A percentile compares a stretch with the other conserved stretches of the same genome.
phyloP scores from a whole-genome alignment of 2,797 vertebrate species.

The Falco biarmicus region DNA sequence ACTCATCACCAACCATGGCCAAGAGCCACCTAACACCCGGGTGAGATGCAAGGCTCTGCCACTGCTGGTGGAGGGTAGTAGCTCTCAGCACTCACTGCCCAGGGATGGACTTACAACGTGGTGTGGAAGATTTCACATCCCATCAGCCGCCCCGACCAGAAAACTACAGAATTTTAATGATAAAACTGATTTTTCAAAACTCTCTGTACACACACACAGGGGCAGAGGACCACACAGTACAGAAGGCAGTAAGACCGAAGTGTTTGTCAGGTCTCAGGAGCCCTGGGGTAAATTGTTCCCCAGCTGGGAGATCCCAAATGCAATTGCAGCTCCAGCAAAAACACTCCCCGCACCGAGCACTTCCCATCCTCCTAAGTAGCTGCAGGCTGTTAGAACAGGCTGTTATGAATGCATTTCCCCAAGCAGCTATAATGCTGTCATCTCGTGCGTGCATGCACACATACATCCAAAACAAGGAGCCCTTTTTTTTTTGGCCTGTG shows the following conservation, averaged over 20 bases:
- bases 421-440: neutral
- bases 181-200: neutral
- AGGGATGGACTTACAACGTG: neutral
- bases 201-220: fast-evolving
- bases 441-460: neutral
- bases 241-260: fast-evolving
- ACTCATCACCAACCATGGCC: fast-evolving
- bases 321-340: fast-evolving
- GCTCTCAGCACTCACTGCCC: neutral
- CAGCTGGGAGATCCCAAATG: neutral
- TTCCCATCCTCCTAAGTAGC: neutral
- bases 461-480: fast-evolving
- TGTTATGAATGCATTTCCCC: neutral
- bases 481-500: neutral
- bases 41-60: neutral
- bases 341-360: fast-evolving
- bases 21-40: neutral
- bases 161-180: neutral
- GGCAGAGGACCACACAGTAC: fast-evolving
- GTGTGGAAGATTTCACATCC: fast-evolving
- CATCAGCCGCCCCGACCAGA: neutral
- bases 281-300: neutral
- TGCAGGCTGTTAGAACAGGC: neutral
- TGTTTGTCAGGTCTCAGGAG: neutral
- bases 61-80: neutral